Conservation (phyloP, 2,113 vertebrate species). For the Hydrochoerus hydrochaeris region DNA sequence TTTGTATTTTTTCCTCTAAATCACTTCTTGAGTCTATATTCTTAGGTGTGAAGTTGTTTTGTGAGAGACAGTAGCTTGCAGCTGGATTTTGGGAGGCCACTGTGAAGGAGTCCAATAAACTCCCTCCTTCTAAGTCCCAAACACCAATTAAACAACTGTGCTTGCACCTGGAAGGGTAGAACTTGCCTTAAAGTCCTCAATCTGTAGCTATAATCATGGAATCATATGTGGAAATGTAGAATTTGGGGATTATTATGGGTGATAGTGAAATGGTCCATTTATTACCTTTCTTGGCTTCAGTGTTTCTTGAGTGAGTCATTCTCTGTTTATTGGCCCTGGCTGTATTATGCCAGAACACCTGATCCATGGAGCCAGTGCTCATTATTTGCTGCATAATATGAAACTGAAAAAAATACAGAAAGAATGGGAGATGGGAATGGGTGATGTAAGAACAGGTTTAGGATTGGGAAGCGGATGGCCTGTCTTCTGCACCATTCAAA, state of each 20-base stretch:
- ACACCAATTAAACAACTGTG: constrained; percentile 62
- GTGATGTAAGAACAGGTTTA: too few relatives aligned
- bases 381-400: constrained; percentile 23
- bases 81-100: constrained; percentile 63
- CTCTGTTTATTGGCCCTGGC: constrained; percentile 53
- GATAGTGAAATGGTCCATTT: constrained; percentile 62
- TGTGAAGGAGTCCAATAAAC: constrained; percentile 52
- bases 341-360: background rate
- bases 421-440: background rate
- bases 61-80: constrained; percentile 49
- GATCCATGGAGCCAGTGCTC: background rate
- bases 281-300: constrained; percentile 56
- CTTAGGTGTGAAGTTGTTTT: constrained; percentile 63
- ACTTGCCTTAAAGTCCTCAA: constrained; percentile 62
- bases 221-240: constrained; percentile 67
- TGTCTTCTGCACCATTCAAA: background rate
- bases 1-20: background rate
- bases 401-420: constrained; percentile 31
- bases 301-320: constrained; percentile 66
- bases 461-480: background rate
- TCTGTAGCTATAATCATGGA: constrained; percentile 51
- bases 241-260: constrained; percentile 53
- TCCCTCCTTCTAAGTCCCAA: constrained; percentile 16
- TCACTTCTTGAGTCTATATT: background rate
- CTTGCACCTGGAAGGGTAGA: constrained; percentile 73